These are phyloP conservation scores for Saxidomus purpurata DNA, from an alignment of 1,140 invertebrate species.

Conservation along the genomic window DNA sequence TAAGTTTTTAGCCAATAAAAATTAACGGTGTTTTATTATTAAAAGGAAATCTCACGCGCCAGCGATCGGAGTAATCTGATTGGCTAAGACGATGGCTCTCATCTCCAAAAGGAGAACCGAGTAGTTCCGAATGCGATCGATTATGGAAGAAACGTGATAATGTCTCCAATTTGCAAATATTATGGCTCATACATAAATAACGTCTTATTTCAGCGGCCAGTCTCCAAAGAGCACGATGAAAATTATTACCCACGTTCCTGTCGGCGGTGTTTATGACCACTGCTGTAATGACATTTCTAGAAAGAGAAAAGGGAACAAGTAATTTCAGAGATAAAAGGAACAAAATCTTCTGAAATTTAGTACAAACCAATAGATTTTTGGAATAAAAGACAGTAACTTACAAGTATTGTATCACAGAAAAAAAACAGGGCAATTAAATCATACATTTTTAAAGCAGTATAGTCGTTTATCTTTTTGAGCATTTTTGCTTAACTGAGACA, in stretches of 20 bases:
- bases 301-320: background rate
- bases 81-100: conserved; percentile 45
- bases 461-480: too few relatives aligned
- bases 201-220: conserved; percentile 23
- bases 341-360: too few relatives aligned
- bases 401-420: too few relatives aligned
- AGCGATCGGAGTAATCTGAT: conserved; percentile 41
- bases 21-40: conserved; percentile 65
- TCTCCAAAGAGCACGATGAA: background rate
- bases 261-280: background rate
- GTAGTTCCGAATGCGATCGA: conserved; percentile 30
- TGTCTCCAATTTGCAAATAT: conserved; percentile 63
- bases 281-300: background rate
- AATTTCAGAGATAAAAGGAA: too few relatives aligned
- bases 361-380: too few relatives aligned
- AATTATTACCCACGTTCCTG: background rate
- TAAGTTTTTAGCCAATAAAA: conserved; percentile 61
- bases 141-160: conserved; percentile 57
- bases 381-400: too few relatives aligned
- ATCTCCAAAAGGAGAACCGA: background rate
- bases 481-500: too few relatives aligned
- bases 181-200: conserved; percentile 69
- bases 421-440: too few relatives aligned
- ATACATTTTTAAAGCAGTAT: too few relatives aligned
- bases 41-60: conserved; percentile 58